Conservation (phyloP, 2,888 invertebrate species). For the Thysanoteuthis rhombus region DNA sequence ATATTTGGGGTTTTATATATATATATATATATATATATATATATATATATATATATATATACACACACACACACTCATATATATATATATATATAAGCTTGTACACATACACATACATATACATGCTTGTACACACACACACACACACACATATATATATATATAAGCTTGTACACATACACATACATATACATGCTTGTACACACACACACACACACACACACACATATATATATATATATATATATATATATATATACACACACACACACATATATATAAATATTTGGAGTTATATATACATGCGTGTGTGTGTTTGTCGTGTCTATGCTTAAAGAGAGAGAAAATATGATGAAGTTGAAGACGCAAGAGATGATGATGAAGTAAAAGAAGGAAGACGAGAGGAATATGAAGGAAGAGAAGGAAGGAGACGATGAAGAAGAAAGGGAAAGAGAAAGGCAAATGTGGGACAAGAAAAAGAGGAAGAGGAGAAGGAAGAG, state of each 20-base stretch:
- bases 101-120: neutral
- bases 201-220: neutral
- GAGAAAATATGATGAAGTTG: too few species aligned
- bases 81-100: conserved; percentile 22
- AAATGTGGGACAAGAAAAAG: neutral
- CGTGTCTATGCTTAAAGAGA: too few species aligned
- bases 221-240: neutral
- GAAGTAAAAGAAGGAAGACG: too few species aligned
- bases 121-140: too few species aligned
- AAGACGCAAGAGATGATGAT: too few species aligned
- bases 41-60: conserved; percentile 17
- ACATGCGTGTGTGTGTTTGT: neutral
- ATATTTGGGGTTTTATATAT: neutral
- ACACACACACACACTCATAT: neutral
- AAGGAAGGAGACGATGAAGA: neutral
- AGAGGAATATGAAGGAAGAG: neutral
- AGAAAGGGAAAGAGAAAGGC: too few species aligned
- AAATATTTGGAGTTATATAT: neutral
- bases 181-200: neutral
- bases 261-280: neutral
- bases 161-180: neutral
- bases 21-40: conserved; percentile 21
- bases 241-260: conserved; percentile 14
- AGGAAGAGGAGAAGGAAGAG: neutral
- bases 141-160: neutral